Evolutionary conservation across 2,797 vertebrate genomes (phyloP), one percentile per base, ranked within the genome.

Genomic region (Rhynchonycteris naso): DNA sequence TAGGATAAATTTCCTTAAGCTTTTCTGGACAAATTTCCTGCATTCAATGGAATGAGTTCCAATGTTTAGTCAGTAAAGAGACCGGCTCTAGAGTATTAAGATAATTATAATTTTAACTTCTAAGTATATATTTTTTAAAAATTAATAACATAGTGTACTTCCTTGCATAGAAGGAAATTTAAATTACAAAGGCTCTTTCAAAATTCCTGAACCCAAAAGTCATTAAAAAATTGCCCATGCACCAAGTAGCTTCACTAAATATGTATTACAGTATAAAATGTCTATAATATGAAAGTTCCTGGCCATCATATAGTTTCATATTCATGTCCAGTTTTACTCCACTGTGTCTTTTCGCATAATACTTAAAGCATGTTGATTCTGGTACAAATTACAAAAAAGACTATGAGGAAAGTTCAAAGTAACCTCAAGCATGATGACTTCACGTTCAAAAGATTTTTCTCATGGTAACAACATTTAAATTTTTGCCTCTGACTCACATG

Each of bases 61-160:
- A 95, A 92, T 95, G 95, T 97, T 97, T 97, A 98, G 97, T 98
- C 98, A 98, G 97, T 98, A 97, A 98, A 98, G 96, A 97, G 81
- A n/a, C n/a, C n/a, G n/a, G 95, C 95, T 97, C 95, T 74, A 74
- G 82, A 97, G 82, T 96, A 98, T 96, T 97, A 96, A 96, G 98
- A 98, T 97, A 96, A 97, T 97, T 97, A 97, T 11, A 80, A 95
- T 96, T 97, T 98, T 95, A 97, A 93, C 78, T 87, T 96, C 91
- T 98, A 97, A 97, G 97, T 97, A 95, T 95, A 95, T 93, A 96
- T 96, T 96, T 97, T 94, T 96, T 28, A 8, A 95, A 95, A 97
- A 96, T 97, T 97, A 97, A 97, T 97, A 97, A 95, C 84, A 96
- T 16, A 97, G 90, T 95, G 72, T 92, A 97, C 96, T 97, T 98